Conservation (phyloP, 92 coral and sea anemone genomes). For the Zoanthus solanderi region DNA sequence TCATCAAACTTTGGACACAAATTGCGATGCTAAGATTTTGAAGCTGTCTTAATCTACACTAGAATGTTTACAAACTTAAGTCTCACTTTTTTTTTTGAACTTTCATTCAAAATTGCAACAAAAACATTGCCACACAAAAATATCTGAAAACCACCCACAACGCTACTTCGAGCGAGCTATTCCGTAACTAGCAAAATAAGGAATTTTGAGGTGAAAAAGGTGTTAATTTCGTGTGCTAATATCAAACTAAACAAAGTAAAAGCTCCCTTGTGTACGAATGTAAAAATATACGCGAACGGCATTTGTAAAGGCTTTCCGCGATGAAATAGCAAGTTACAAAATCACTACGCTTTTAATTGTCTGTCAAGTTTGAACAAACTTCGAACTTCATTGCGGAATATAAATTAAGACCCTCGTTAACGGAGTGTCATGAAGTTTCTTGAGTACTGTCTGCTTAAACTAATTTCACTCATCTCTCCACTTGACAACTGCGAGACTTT, state of each 20-base stretch:
- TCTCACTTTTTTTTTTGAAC: not conserved
- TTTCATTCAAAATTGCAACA: not conserved
- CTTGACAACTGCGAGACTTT: conserved; percentile 62
- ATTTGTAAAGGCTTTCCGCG: conserved; percentile 5
- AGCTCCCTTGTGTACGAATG: conserved; percentile 55
- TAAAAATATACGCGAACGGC: conserved; percentile 45
- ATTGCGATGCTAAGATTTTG: conserved; percentile 32
- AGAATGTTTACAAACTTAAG: conserved; percentile 36
- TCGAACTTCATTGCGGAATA: conserved; percentile 47
- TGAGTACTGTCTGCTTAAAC: conserved; percentile 53
- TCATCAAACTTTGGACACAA: conserved; percentile 55
- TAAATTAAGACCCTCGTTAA: conserved; percentile 39
- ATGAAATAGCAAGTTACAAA: conserved; percentile 31
- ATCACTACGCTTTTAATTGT: conserved; percentile 40
- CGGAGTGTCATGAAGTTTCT: conserved; percentile 48
- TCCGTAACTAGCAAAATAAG: conserved; percentile 69
- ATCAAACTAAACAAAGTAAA: conserved; percentile 56
- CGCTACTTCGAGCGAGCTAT: conserved; percentile 34
- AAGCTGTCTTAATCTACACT: conserved; percentile 30
- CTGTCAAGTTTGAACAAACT: conserved; percentile 44
- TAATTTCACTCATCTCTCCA: conserved; percentile 49
- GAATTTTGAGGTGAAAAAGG: conserved; percentile 54
- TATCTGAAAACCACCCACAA: conserved; percentile 18
- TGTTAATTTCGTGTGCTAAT: conserved; percentile 77
- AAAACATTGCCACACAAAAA: not conserved